A percentile compares a stretch with the other conserved stretches of the same genome.
Evolutionary conservation across 1,140 invertebrate species (phyloP).

Genomic region (Drosophila mayri): DNA sequence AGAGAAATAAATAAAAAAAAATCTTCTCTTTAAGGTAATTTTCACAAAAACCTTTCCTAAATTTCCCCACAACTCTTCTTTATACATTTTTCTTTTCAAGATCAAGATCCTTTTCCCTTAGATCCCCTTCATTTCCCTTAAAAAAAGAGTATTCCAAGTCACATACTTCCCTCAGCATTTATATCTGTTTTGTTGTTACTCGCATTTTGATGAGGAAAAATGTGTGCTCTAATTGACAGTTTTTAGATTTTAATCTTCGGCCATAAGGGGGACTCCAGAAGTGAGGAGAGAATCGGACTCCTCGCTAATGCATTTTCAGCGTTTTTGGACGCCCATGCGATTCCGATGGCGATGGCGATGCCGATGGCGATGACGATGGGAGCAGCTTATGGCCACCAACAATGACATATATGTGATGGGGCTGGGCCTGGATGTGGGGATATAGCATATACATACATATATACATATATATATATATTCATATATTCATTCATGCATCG

Average conservation of each 20-base stretch:
- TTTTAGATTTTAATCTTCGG: slow-evolving; percentile 82
- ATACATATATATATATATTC: slow-evolving; percentile 30
- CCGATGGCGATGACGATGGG: slow-evolving; percentile 43
- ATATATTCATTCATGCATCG: slow-evolving; percentile 81
- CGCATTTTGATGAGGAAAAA: slow-evolving; percentile 80
- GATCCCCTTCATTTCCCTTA: too few species aligned
- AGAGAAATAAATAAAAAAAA: neutral
- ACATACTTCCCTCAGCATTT: neutral
- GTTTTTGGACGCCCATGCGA: slow-evolving; percentile 74
- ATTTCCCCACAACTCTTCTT: neutral
- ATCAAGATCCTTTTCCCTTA: too few species aligned
- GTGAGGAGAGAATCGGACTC: slow-evolving; percentile 60
- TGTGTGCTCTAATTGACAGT: slow-evolving; percentile 83
- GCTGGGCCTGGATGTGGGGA: neutral
- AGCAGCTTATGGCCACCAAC: slow-evolving; percentile 81
- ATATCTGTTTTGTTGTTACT: slow-evolving; percentile 50
- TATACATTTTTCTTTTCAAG: neutral
- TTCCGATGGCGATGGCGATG: slow-evolving; percentile 45
- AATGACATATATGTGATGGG: slow-evolving; percentile 67
- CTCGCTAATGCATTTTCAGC: slow-evolving; percentile 80
- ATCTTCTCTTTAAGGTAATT: neutral
- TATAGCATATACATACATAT: neutral
- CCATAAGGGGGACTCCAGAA: slow-evolving; percentile 25
- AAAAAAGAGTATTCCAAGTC: slow-evolving; percentile 6
- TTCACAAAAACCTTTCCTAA: too few species aligned